Evolutionary conservation across 2,797 vertebrate species (phyloP).

Genomic region (Hippopotamyrus pictus): DNA sequence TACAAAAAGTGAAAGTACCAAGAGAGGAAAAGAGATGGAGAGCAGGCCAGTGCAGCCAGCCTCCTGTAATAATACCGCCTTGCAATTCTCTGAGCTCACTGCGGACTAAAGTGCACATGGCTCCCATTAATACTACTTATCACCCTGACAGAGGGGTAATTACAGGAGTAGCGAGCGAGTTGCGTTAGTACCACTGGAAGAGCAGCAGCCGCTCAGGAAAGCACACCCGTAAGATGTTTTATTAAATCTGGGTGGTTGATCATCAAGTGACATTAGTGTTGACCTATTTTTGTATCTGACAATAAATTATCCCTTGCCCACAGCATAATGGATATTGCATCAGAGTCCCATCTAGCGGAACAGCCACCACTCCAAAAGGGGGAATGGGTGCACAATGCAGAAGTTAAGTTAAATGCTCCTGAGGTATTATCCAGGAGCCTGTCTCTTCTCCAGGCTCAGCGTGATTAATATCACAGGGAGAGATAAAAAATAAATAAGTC

Average conservation of each 20-base stretch:
- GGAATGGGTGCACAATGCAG: slow-evolving; percentile 47
- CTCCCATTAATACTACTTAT: slow-evolving; percentile 93
- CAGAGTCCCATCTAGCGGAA: slow-evolving; percentile 58
- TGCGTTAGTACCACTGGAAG: slow-evolving; percentile 73
- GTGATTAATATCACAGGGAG: slow-evolving; percentile 10
- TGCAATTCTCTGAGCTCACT: slow-evolving; percentile 68
- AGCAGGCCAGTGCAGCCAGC: slow-evolving; percentile 64
- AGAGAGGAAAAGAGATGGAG: slow-evolving; percentile 27
- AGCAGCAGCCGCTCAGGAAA: slow-evolving; percentile 57
- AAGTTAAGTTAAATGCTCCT: slow-evolving; percentile 47
- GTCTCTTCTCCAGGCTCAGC: neutral
- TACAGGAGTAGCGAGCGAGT: slow-evolving; percentile 66
- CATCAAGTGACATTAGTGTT: slow-evolving; percentile 71
- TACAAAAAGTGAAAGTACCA: neutral
- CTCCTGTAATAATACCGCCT: slow-evolving; percentile 76
- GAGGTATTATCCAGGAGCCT: slow-evolving; percentile 28
- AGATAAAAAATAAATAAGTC: neutral
- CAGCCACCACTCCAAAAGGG: slow-evolving; percentile 40
- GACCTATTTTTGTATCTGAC: slow-evolving; percentile 81
- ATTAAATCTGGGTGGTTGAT: slow-evolving; percentile 75
- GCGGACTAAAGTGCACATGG: slow-evolving; percentile 76
- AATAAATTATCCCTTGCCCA: slow-evolving; percentile 81
- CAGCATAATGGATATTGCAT: slow-evolving; percentile 70
- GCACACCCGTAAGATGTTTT: slow-evolving; percentile 65
- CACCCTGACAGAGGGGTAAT: slow-evolving; percentile 84